phyloP scores from a whole-genome alignment of 1,140 invertebrate species.

The Hyphantria cunea region DNA sequence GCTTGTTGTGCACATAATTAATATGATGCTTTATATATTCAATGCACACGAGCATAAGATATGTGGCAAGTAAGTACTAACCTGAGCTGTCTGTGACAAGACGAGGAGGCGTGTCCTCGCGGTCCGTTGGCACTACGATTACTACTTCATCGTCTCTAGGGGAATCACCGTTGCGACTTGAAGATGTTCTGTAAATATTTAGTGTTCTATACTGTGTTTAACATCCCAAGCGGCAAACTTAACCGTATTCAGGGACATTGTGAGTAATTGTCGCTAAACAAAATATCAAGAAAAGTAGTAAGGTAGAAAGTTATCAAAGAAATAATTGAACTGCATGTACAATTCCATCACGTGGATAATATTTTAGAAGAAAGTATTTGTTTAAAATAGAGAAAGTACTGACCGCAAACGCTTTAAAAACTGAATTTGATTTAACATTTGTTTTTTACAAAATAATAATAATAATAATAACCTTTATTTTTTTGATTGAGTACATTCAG shows the following conservation, averaged over 20 bases:
- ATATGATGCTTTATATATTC: background rate
- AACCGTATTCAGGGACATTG: background rate
- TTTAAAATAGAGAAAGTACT: too few relatives aligned
- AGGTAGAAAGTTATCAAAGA: background rate
- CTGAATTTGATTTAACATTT: too few relatives aligned
- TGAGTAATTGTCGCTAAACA: background rate
- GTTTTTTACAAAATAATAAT: too few relatives aligned
- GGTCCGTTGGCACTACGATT: conserved; percentile 83
- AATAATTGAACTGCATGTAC: too few relatives aligned
- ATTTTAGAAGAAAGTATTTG: too few relatives aligned
- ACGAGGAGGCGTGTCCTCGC: conserved; percentile 75
- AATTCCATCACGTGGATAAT: too few relatives aligned
- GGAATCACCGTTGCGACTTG: conserved; percentile 79
- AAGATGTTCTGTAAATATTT: conserved; percentile 78
- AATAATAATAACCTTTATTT: too few relatives aligned
- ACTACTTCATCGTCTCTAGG: conserved; percentile 83
- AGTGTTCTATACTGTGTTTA: conserved; percentile 19
- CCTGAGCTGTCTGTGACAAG: conserved; percentile 81
- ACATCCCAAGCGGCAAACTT: conserved; percentile 2
- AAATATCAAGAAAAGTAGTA: background rate
- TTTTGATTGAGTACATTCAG: too few relatives aligned
- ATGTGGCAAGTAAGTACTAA: conserved; percentile 30
- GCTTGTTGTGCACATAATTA: background rate
- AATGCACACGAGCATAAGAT: background rate
- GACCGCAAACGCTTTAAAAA: too few relatives aligned